A percentile compares a stretch with the other conserved stretches of the same genome.
These are phyloP conservation scores for Heliconius ismenius DNA, from an alignment of 2,888 invertebrate genomes.

Conservation along the genomic window DNA sequence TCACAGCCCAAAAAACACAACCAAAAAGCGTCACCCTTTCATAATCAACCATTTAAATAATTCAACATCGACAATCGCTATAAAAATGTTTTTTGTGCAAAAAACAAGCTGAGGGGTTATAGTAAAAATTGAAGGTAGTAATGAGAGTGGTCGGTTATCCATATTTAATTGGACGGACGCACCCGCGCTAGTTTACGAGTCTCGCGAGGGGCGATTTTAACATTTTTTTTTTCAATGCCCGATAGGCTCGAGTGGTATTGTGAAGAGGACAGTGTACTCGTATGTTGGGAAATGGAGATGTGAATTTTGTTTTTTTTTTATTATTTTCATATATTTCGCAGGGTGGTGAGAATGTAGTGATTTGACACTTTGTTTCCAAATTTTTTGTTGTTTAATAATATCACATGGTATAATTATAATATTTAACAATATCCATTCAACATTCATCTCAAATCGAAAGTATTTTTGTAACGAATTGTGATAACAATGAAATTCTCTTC, in stretches of 20 bases:
- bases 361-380: too few relatives aligned
- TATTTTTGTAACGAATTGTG: too few relatives aligned
- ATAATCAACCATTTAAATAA: conserved; percentile 49
- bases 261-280: conserved; percentile 70
- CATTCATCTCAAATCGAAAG: too few relatives aligned
- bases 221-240: conserved; percentile 74
- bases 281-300: conserved; percentile 51
- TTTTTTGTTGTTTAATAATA: too few relatives aligned
- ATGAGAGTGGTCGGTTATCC: conserved; percentile 64
- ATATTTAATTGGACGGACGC: conserved; percentile 77
- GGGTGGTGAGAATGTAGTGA: too few relatives aligned
- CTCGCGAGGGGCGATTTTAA: conserved; percentile 74
- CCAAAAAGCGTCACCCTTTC: conserved; percentile 39
- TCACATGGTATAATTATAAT: too few relatives aligned
- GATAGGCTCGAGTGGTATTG: conserved; percentile 75
- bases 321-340: neutral
- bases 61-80: conserved; percentile 54
- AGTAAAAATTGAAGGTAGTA: conserved; percentile 68
- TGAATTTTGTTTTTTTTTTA: conserved; percentile 7
- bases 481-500: too few relatives aligned
- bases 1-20: conserved; percentile 3
- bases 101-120: conserved; percentile 48
- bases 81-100: conserved; percentile 48
- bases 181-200: conserved; percentile 69
- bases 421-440: too few relatives aligned